phyloP scores from a whole-genome alignment of 2,113 vertebrate species.

The Muntiacus reevesi region DNA sequence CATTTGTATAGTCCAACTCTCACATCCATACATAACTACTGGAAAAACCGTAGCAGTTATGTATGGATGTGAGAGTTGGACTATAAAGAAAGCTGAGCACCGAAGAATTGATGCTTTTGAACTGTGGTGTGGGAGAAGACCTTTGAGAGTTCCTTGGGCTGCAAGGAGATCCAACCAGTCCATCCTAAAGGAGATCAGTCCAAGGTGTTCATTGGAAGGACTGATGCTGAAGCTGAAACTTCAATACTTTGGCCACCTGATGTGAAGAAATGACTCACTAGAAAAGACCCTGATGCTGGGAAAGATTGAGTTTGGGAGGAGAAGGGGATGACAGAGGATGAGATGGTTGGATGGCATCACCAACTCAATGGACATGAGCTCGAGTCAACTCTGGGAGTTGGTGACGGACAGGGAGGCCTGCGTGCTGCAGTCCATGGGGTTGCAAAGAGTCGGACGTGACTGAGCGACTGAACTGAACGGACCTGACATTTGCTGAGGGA shows the following conservation, averaged over 20 bases:
- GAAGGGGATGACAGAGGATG: neutral
- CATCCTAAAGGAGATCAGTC: neutral
- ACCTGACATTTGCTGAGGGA: neutral
- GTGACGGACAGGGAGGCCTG: neutral
- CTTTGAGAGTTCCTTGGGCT: neutral
- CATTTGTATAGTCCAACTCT: neutral
- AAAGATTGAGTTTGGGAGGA: neutral
- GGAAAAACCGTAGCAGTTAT: neutral
- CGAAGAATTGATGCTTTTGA: neutral
- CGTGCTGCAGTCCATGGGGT: neutral
- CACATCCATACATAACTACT: neutral
- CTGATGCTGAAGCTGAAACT: neutral
- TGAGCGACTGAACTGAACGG: neutral
- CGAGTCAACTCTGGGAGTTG: neutral
- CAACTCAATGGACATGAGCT: neutral
- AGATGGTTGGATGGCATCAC: neutral
- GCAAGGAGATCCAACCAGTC: neutral
- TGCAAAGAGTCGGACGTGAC: rapidly evolving
- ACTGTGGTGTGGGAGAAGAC: neutral
- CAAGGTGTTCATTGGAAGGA: neutral
- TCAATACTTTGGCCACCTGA: neutral
- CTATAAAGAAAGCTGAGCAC: neutral
- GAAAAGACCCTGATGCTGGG: neutral
- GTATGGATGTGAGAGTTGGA: neutral
- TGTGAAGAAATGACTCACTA: rapidly evolving